Base-by-base conservation (phyloP, 1,140 invertebrate species). In the Ceratina calcarata region DNA sequence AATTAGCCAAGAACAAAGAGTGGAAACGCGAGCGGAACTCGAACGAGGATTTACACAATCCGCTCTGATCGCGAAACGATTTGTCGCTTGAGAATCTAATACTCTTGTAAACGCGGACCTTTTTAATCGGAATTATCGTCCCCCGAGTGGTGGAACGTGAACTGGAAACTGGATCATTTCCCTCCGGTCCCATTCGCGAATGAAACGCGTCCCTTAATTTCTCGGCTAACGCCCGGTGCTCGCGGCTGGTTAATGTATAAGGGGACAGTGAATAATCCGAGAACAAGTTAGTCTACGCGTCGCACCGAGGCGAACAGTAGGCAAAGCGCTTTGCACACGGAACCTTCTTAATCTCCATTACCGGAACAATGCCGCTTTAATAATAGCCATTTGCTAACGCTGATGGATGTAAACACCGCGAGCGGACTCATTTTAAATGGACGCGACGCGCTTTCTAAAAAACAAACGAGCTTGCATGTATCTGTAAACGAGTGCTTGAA, bases 261-360 rank as follows among this genome's bases (percentile, higher is more conserved):
- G 51, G 20, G 32, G 68, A 72, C 76, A 72, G 76, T 78, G 76
- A 78, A 72, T 78, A 78, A 78, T 78, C 68, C 32, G 12, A 13
- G 51, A 72, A 72, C 68, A 71, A 72, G 60, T 78, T 62, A 57
- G 68, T 71, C 37, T 37, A 53, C 49, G 64, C 20, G 20, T 16
- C 24, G 51, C 16, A 27, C 27, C 13, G n/a, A n/a, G 45, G 24
- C 10, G 57, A 61, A 32, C 76, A 72, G n/a, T 37, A 37, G 60
- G 32, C 71, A 64, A 78, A 78, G 68, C 60, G 68, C 27, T 72
- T 64, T 45, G 20, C 76, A 13, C 76, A 45, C 58, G 58, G 37
- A 24, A 62, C 60, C 60, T 49, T 72, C 76, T 78, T 78, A 78
- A 78, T 78, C 76, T 78, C 76, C 68, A 64, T 78, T 78, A 72